Evolutionary conservation across 2,113 vertebrate genomes (phyloP), one percentile per base, ranked within the genome.

Genomic region (Onychostoma macrolepis): DNA sequence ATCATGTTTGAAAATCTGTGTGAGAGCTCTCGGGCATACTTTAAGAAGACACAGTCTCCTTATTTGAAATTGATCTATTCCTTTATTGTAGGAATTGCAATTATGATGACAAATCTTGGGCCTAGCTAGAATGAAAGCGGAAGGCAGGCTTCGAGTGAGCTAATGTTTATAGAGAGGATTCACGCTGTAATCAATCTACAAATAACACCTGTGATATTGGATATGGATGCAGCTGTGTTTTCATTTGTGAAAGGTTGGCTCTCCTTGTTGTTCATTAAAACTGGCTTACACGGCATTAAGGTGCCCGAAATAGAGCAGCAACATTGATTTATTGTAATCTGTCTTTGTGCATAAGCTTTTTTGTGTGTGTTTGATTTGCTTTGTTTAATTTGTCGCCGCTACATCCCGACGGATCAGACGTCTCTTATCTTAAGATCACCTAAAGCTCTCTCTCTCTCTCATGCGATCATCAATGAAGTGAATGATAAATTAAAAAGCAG

Each of bases 41-140:
- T 48, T 50, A n/a, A 53, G 75, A 85, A 43, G 41, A 56, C 41
- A 38, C 36, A 50, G 71, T 87, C 36, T 83, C 83, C 53, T 87
- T 83, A 86, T 88, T 84, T 85, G 83, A 85, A 85, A 88, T 80
- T 83, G 84, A 88, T 77, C 80, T 61, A 28, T 78, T 85, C 33
- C 69, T 41, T 83, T 67, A 76, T 89, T 80, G 69, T 74, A 79
- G 74, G 61, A 88, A 83, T 85, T 78, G 72, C 63, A 87, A 77
- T 84, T 82, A 36, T 78, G 48, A 67, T 38, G 87, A 58, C 30
- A 71, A 50, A 76, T 41, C 36, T 33, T 28, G 75, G 87, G 75
- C 53, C 81, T 85, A 58, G 82, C 77, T 82, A 43, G 6, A 77
- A 63, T 13, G 30, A 75, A 75, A 48, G 53, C 50, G 19, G 28